Base-by-base conservation (phyloP, 2,888 invertebrate species). In the Salpingus planirostris region DNA sequence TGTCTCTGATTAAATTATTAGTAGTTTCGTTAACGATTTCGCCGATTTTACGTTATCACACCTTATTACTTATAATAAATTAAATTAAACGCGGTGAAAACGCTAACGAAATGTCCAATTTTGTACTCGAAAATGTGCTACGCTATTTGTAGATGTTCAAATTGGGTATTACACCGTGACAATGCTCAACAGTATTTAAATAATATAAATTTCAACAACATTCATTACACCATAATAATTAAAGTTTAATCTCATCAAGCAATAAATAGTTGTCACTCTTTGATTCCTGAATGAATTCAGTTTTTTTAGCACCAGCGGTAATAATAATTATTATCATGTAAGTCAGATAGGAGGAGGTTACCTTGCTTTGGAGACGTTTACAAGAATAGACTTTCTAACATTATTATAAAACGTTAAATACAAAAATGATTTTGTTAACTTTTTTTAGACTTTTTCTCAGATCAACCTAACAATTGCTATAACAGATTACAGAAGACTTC, bases 11-110 rank as follows among this genome's bases (percentile, higher is more conserved):
- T 24, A 8, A 5, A 8, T 8, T 8, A 5, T 5, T 5, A 8
- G 7, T 10, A 10, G 5, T 28, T 21, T 31, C 31, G 34, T 38
- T 29, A 31, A 36, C 40, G 21, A n/a, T 31, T 30, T 41, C 27
- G 32, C 36, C 26, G 12, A 28, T n/a, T n/a, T n/a, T n/a, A n/a
- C n/a, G n/a, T n/a, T 33, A 36, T 38, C 36, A 36, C 36, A 36
- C 36, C 38, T 36, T 26, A 15, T 24, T 24, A 24, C 13, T 24
- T 21, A 29, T 25, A 26, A 31, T 15, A 26, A 22, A 34, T 29
- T 34, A 34, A 34, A 34, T 34, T 26, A 34, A 34, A 34, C 28
- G 24, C 12, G 29, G 32, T 37, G 13, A 34, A 34, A 31, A 31
- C n/a, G 29, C 32, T 26, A 21, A 36, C 37, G 31, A 36, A 34